Base-by-base conservation (phyloP, 2,113 vertebrate species). In the Illadopsis cleaveri region DNA sequence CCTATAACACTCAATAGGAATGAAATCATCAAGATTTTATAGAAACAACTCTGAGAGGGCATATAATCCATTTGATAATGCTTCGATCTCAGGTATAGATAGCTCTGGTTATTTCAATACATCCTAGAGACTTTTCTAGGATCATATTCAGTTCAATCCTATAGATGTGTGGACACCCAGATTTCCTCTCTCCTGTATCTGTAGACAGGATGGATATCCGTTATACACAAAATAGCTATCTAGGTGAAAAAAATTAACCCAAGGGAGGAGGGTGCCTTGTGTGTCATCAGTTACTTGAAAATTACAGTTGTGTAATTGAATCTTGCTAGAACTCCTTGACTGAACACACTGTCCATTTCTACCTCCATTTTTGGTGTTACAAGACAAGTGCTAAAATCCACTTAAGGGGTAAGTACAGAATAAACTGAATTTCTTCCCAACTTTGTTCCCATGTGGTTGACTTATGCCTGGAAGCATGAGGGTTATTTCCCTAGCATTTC, bases 401-500 rank as follows among this genome's bases (percentile, higher is more conserved):
- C 17, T 17, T 25, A 54, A 68, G 11, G 14, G 3, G 28, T 77
- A 64, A 86, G 9, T 33, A 64, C 22, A 65, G 47, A 90, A 73
- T 70, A 88, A 94, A 47, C 42, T 5, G 5, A 25, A 12, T 88
- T 90, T 77, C 68, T 80, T 77, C 47, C 65, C 58, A 80, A 12
- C 22, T 87, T 87, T 65, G 5, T 64, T 85, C 68, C 28, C 21
- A 4, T 71, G 56, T 0, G 0, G 27, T 66, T 95, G 47, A 86
- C 37, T 77, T 80, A 83, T 60, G 33, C 42, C 42, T 83, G 35
- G 62, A 93, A 94, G 42, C 76, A 60, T 40, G 58, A 73, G 35
- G 60, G 58, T 95, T 90, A 90, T 81, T 91, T 92, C 71, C 27
- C 18, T 88, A 86, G 33, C 38, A 85, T 73, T 93, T 90, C 54